These are phyloP conservation scores for Triplophysa yarkandensis DNA, from an alignment of 2,797 vertebrate genomes.

Conservation along the genomic window DNA sequence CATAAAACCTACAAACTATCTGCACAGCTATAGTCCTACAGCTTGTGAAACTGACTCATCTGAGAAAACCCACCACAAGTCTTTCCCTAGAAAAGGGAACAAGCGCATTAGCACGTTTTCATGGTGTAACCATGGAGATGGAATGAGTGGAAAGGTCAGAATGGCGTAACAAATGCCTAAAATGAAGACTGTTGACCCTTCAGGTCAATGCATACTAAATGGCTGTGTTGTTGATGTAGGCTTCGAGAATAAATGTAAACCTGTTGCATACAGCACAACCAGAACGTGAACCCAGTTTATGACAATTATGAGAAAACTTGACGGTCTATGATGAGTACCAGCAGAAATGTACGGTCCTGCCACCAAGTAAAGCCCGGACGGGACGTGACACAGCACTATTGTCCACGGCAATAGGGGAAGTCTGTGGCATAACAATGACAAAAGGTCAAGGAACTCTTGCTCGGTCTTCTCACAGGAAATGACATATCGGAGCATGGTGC, in stretches of 20 bases:
- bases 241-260: not conserved
- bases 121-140: not conserved
- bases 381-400: constrained; percentile 51
- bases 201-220: not conserved
- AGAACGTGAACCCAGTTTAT: constrained; percentile 11
- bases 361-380: constrained; percentile 33
- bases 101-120: not conserved
- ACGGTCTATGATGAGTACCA: constrained; percentile 1
- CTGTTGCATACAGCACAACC: constrained; percentile 15
- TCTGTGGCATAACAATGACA: constrained; percentile 50
- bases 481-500: not conserved
- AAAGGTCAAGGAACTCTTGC: constrained; percentile 50
- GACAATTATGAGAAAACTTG: constrained; percentile 27
- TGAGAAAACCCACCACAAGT: constrained; percentile 2
- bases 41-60: constrained; percentile 12
- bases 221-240: not conserved
- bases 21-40: not conserved
- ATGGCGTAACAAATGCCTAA: constrained; percentile 16
- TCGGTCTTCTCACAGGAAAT: constrained; percentile 40
- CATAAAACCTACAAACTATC: not conserved
- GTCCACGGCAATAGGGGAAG: constrained; percentile 51
- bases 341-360: not conserved
- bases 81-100: constrained; percentile 17
- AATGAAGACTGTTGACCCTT: not conserved
- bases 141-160: constrained; percentile 36